Percentiles rank a stretch among this genome's conserved stretches.
Conservation (phyloP, 2,888 invertebrate genomes). For the Eupithecia dodoneata region DNA sequence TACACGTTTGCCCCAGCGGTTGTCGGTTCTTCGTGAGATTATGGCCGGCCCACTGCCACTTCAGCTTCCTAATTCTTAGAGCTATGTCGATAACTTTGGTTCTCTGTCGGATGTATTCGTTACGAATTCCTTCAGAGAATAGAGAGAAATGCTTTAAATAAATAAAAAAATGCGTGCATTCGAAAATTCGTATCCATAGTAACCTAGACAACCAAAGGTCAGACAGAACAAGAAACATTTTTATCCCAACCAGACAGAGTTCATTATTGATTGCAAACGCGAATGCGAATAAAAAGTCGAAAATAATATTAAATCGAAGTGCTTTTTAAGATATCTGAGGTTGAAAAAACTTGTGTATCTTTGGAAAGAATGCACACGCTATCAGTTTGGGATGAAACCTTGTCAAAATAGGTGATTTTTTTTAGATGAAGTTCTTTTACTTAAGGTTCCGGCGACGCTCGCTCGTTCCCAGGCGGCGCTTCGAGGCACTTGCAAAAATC, state of each 20-base stretch:
- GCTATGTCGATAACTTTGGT: too few species aligned
- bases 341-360: constrained; percentile 41
- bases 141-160: too few species aligned
- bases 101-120: too few species aligned
- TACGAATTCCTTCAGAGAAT: too few species aligned
- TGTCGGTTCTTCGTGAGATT: too few species aligned
- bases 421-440: too few species aligned
- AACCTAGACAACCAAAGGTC: neutral
- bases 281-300: constrained; percentile 19
- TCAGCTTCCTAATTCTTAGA: too few species aligned
- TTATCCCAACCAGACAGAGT: constrained; percentile 6
- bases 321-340: constrained; percentile 40
- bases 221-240: constrained; percentile 4
- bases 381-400: constrained; percentile 27
- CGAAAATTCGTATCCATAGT: neutral
- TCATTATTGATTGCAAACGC: constrained; percentile 3
- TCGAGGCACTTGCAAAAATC: too few species aligned
- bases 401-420: constrained; percentile 12
- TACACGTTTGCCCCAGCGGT: too few species aligned
- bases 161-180: neutral
- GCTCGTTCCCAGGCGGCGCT: too few species aligned
- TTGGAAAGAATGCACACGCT: neutral
- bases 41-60: too few species aligned
- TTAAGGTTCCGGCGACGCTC: too few species aligned
- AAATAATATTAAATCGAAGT: constrained; percentile 35